Evolutionary conservation across 1,140 invertebrate species (phyloP).

Genomic region (Penaeus japonicus): DNA sequence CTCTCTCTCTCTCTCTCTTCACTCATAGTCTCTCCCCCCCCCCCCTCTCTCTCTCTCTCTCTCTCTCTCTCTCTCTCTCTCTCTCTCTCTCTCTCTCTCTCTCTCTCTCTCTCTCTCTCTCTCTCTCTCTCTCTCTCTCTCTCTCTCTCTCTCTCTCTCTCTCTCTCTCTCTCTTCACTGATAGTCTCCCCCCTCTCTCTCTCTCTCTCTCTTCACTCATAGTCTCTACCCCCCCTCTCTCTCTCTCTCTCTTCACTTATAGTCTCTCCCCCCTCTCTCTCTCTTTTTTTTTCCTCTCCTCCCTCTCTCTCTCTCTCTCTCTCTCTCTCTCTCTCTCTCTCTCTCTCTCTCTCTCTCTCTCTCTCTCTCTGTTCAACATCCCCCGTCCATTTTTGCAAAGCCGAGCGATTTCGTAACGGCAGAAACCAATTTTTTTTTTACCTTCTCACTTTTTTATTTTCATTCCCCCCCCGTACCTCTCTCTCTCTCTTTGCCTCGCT

Average conservation of each 20-base stretch:
- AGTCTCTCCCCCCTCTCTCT: background rate
- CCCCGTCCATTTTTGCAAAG: background rate
- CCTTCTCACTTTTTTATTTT: background rate
- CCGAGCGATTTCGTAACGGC: no score
- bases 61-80: background rate
- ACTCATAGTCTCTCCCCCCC: background rate
- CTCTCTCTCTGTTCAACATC: background rate
- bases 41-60: background rate
- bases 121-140: conserved; percentile 2
- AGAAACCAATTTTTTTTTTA: background rate
- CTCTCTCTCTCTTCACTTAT: background rate
- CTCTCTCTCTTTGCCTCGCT: background rate
- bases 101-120: background rate
- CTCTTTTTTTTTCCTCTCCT: background rate
- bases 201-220: background rate
- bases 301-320: background rate
- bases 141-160: background rate
- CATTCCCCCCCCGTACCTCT: background rate
- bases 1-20: background rate
- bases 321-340: background rate
- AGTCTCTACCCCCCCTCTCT: background rate
- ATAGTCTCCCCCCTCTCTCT: background rate
- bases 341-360: background rate
- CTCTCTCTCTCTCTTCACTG: background rate
- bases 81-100: background rate